Evolutionary conservation across 2,113 vertebrate genomes (phyloP).

Genomic region (Oryzias woworae): DNA sequence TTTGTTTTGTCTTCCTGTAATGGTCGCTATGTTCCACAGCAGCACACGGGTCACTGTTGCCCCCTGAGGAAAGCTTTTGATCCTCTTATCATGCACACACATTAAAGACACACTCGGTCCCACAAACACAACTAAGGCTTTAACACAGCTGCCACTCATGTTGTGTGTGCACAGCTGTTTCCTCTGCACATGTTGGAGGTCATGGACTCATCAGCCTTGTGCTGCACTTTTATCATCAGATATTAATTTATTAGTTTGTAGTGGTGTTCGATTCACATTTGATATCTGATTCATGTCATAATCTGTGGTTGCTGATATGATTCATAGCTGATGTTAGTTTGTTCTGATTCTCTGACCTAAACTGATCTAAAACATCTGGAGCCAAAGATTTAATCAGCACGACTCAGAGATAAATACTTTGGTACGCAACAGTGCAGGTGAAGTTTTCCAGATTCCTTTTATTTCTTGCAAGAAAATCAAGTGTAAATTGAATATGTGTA

Average conservation of each 20-base stretch:
- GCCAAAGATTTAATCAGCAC: too few relatives aligned
- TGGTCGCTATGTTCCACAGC: constrained; percentile 21
- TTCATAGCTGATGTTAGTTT: too few relatives aligned
- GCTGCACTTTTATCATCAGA: constrained; percentile 7
- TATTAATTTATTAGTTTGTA: not conserved
- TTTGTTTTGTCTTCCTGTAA: constrained; percentile 49
- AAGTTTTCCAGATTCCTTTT: too few relatives aligned
- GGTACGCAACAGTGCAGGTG: too few relatives aligned
- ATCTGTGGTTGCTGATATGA: too few relatives aligned
- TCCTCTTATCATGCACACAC: constrained; percentile 20
- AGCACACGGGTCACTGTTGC: constrained; percentile 30
- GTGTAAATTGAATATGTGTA: too few relatives aligned
- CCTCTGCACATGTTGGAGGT: not conserved
- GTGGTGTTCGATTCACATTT: too few relatives aligned
- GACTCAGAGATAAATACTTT: too few relatives aligned
- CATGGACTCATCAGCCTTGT: constrained; percentile 3
- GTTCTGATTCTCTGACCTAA: too few relatives aligned
- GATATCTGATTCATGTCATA: too few relatives aligned
- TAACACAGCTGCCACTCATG: constrained; percentile 49
- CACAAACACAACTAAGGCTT: constrained; percentile 45
- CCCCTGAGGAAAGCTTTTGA: constrained; percentile 40
- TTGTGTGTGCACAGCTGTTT: not conserved
- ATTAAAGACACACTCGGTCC: constrained; percentile 22
- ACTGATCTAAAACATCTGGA: too few relatives aligned
- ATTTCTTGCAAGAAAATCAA: too few relatives aligned